Evolutionary conservation across 2,113 vertebrate species (phyloP).

Genomic region (Chloropsis hardwickii): DNA sequence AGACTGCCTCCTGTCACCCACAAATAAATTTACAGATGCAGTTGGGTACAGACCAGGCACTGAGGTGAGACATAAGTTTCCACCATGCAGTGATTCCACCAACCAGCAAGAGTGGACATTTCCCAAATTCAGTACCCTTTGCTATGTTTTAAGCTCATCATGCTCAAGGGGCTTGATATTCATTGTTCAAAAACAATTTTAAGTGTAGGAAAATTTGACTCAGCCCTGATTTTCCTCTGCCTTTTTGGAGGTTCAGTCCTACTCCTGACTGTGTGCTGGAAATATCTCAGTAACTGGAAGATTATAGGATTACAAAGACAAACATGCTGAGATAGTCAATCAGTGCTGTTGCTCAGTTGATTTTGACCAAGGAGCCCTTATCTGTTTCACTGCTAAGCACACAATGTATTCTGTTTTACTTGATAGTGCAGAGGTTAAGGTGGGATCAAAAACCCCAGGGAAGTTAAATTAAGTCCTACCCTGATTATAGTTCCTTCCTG

Average conservation of each 20-base stretch:
- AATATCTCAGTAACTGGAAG: not conserved
- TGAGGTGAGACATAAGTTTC: not conserved
- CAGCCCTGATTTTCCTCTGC: not conserved
- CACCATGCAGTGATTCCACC: not conserved
- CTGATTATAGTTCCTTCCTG: slow-evolving; percentile 56
- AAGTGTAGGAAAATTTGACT: not conserved
- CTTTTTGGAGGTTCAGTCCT: not conserved
- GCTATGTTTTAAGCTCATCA: not conserved
- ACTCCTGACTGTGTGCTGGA: not conserved
- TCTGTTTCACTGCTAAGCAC: not conserved
- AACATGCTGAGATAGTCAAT: not conserved
- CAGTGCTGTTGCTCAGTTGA: not conserved
- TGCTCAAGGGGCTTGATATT: not conserved
- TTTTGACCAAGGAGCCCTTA: not conserved
- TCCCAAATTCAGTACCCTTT: not conserved
- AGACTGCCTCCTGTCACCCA: not conserved
- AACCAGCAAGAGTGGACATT: not conserved
- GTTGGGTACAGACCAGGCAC: not conserved
- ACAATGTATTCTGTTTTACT: not conserved
- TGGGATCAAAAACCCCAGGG: not conserved
- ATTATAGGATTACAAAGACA: not conserved
- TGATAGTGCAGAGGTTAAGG: slow-evolving; percentile 21
- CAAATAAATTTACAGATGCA: not conserved
- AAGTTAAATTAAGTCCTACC: slow-evolving; percentile 16
- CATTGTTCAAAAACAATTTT: not conserved